A percentile compares a stretch with the other conserved stretches of the same genome.
Conservation (phyloP, 2,113 vertebrate species). For the pig (Sus scrofa) region T2T-Sscrofa CM000827.6:104342501-104343000, state of each 20-base stretch:
- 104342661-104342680: not conserved
- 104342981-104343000: not conserved
- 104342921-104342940: not conserved
- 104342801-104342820: not conserved
- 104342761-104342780: not conserved
- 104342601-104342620: constrained; percentile 14
- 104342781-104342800: not conserved
- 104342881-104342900: constrained; percentile 36
- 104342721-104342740: not conserved
- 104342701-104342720: not conserved
- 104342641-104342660: not conserved
- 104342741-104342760: not conserved
- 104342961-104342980: not conserved
- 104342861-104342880: constrained; percentile 30
- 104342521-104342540: constrained; percentile 3
- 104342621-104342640: not conserved
- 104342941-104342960: not conserved
- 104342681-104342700: not conserved
- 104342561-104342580: not conserved
- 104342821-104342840: not conserved
- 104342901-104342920: not conserved
- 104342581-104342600: not conserved
- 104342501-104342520: not conserved
- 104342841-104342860: not conserved
- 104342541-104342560: too few relatives aligned